Base-by-base conservation (phyloP, 1,140 invertebrate genomes). In the Homalodisca vitripennis region DNA sequence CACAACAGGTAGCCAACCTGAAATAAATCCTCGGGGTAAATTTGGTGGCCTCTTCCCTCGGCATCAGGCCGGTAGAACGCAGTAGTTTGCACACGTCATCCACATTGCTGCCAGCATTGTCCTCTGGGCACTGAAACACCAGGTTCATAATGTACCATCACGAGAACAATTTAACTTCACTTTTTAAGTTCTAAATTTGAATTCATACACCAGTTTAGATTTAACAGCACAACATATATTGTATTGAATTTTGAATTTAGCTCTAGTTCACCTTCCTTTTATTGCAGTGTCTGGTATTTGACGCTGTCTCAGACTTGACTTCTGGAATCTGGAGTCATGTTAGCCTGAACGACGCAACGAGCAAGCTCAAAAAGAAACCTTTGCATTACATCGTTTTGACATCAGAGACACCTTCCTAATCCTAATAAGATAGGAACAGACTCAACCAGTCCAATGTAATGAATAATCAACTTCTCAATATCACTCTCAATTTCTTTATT, bases 21-120 rank as follows among this genome's bases (percentile, higher is more conserved):
- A 98, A 98, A 82, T 94, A 98, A 76, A 94, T 88, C 77, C 96
- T 92, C 32, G 96, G 97, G 83, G 98, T n/a, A n/a, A n/a, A 99
- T 80, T 92, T 91, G 31, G 81, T 72, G 31, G 92, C 90, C 77
- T 89, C 84, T 80, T 89, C 93, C 1, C 83, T 82, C 22, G 80
- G 78, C 68, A 82, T 81, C 76, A 88, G 94, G 26, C 94, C 95
- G 14, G 95, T 98, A 67, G 94, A 94, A 62, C 96, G 82, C 3
- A 98, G 79, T 24, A 99, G 81, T 82, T 95, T 93, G 77, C 95
- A 98, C n/a, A 98, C 92, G 82, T 98, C 95, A 82, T 99, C 96
- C 57, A 98, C 89, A 81, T 93, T 93, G 20, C 91, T 94, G 74
- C 93, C 91, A 67, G 88, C 88, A 73, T 89, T 88, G 88, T 89